Conservation (phyloP, 2,113 vertebrate species). For the Clarias batrachus region DNA sequence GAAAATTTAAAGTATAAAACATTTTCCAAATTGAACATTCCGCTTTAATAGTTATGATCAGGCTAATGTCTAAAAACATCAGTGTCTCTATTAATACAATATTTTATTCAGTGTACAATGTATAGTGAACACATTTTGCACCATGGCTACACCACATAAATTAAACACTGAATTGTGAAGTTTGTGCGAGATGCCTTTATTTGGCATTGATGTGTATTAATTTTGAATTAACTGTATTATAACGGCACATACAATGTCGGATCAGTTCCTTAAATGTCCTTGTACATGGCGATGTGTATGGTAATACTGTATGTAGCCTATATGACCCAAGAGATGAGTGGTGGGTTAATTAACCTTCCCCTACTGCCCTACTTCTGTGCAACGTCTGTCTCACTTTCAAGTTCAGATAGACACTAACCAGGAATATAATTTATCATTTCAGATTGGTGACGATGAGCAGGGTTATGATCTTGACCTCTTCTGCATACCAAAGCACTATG, state of each 20-base stretch:
- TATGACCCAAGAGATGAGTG: neutral
- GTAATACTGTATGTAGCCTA: neutral
- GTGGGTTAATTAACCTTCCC: neutral
- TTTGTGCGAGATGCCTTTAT: neutral
- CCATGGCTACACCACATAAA: neutral
- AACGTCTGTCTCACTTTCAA: neutral
- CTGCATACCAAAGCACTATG: slow-evolving; percentile 97
- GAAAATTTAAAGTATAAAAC: neutral
- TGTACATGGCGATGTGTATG: neutral
- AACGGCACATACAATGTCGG: too few species aligned
- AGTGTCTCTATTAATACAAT: neutral
- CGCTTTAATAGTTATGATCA: neutral
- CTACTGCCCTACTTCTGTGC: neutral
- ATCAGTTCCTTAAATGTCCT: neutral
- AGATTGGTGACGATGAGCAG: slow-evolving; percentile 94
- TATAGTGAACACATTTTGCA: neutral
- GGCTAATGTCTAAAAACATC: neutral
- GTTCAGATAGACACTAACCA: neutral
- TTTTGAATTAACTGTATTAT: neutral
- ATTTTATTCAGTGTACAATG: neutral
- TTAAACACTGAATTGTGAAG: neutral
- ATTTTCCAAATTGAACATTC: neutral
- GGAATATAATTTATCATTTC: slow-evolving; percentile 61
- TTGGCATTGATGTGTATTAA: neutral
- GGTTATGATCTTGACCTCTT: slow-evolving; percentile 96